phyloP scores from a whole-genome alignment of 2,888 invertebrate species.

The Eledone cirrhosa region DNA sequence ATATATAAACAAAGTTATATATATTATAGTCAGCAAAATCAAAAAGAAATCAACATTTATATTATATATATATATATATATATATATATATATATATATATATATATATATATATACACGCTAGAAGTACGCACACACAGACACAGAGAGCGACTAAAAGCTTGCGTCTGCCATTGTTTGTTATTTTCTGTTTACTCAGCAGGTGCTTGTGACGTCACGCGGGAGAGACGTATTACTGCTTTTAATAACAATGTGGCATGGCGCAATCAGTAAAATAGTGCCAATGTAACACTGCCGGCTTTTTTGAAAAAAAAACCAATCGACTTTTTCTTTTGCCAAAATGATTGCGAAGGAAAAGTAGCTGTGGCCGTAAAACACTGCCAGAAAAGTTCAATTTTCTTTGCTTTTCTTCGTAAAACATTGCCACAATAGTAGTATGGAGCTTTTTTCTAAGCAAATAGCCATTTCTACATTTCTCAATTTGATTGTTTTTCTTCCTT shows the following conservation, averaged over 20 bases:
- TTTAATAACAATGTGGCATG: conserved; percentile 50
- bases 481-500: background rate
- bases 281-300: background rate
- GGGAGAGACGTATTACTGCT: conserved; percentile 40
- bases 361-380: no score
- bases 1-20: conserved; percentile 9
- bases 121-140: background rate
- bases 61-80: background rate
- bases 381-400: no score
- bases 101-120: background rate
- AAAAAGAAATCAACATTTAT: no score
- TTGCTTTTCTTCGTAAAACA: no score
- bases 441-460: no score
- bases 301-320: no score
- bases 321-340: no score
- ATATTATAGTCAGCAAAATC: no score
- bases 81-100: background rate
- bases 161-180: conserved; percentile 46
- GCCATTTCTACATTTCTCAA: no score
- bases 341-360: no score
- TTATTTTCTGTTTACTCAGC: conserved; percentile 61
- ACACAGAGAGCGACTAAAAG: background rate
- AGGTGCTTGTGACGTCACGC: conserved; percentile 62
- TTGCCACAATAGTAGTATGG: no score
- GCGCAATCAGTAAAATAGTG: conserved; percentile 35